These are phyloP conservation scores for Drosophila mayri DNA, from an alignment of 1,140 invertebrate genomes.

Conservation along the genomic window DNA sequence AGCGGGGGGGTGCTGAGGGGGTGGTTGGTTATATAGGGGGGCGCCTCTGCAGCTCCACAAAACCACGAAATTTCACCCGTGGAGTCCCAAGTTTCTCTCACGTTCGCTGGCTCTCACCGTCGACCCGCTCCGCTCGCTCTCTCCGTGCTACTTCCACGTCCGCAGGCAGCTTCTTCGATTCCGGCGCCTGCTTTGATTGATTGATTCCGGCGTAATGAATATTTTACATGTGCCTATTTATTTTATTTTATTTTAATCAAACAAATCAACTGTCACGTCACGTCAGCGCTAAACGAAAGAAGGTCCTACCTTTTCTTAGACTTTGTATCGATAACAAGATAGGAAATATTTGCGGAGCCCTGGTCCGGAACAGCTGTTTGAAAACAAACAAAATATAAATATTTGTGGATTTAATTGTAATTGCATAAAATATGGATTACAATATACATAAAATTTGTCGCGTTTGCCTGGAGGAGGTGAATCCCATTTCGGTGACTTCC, in stretches of 20 bases:
- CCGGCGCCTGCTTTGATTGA: conserved; percentile 31
- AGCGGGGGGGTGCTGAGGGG: conserved; percentile 19
- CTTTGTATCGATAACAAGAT: background rate
- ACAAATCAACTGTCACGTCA: conserved; percentile 81
- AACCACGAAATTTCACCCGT: conserved; percentile 52
- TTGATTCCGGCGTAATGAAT: conserved; percentile 30
- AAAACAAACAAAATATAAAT: background rate
- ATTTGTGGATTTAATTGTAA: conserved; percentile 2
- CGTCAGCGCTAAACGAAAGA: conserved; percentile 59
- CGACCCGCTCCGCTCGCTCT: conserved; percentile 3
- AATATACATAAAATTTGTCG: conserved; percentile 87
- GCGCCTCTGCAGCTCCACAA: conserved; percentile 28
- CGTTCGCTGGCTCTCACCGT: conserved; percentile 5
- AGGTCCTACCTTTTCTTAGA: conserved; percentile 43
- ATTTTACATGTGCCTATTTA: conserved; percentile 46
- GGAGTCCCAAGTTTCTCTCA: conserved; percentile 19
- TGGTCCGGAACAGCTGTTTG: conserved; percentile 26
- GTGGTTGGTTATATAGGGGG: conserved; percentile 29
- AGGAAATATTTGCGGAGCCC: background rate
- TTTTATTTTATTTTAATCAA: conserved; percentile 76
- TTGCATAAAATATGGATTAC: conserved; percentile 63
- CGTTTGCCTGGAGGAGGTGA: conserved; percentile 88
- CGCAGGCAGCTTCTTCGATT: background rate
- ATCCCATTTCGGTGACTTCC: conserved; percentile 85
- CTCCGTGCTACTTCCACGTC: background rate